Evolutionary conservation across 2,888 invertebrate species (phyloP).

Genomic region (Drosophila rubida): DNA sequence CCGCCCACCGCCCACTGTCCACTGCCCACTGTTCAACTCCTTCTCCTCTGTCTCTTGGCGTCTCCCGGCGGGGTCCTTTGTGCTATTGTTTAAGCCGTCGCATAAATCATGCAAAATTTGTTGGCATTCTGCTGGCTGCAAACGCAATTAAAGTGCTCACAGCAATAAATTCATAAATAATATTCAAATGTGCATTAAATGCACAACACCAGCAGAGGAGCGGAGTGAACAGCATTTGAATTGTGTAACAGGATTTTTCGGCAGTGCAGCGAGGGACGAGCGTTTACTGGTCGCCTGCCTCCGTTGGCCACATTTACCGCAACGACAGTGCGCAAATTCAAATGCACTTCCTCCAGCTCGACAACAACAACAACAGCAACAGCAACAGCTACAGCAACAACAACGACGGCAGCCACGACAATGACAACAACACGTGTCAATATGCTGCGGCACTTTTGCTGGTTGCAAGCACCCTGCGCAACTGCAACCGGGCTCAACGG

Average conservation of each 20-base stretch:
- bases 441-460: conserved; percentile 23
- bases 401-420: conserved; percentile 4
- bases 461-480: conserved; percentile 1
- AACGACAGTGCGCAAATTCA: conserved; percentile 29
- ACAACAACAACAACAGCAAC: conserved; percentile 10
- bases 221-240: conserved; percentile 15
- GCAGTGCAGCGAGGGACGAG: background rate
- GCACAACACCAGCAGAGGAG: conserved; percentile 10
- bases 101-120: conserved; percentile 41
- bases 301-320: conserved; percentile 42
- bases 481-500: too few relatives aligned
- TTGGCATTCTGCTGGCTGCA: conserved; percentile 4
- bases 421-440: conserved; percentile 35
- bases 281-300: conserved; percentile 7
- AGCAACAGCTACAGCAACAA: conserved; percentile 10
- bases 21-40: background rate
- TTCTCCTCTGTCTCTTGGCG: background rate
- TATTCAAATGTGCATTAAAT: conserved; percentile 40
- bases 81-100: conserved; percentile 12
- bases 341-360: conserved; percentile 1
- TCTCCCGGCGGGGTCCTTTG: background rate
- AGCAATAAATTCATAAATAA: conserved; percentile 46
- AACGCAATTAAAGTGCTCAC: conserved; percentile 41
- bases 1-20: background rate
- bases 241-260: conserved; percentile 9